phyloP scores from a whole-genome alignment of 2,113 vertebrate genomes.

The Ceyx melanurus region DNA sequence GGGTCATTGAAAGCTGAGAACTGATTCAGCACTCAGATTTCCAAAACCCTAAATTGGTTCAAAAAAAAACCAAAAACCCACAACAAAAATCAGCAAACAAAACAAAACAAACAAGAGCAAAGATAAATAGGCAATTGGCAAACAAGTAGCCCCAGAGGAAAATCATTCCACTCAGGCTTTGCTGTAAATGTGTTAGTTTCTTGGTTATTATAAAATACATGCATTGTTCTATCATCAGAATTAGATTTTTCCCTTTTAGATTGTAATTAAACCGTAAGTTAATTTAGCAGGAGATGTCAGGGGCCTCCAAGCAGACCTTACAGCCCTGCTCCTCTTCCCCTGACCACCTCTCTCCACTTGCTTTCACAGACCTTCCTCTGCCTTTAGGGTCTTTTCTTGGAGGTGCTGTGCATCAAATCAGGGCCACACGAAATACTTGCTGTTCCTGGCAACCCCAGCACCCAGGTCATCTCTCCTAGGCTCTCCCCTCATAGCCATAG shows the following conservation, averaged over 20 bases:
- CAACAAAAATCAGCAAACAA: background rate
- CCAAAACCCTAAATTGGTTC: background rate
- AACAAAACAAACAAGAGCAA: background rate
- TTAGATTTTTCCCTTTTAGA: background rate
- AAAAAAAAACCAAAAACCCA: background rate
- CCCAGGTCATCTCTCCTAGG: background rate
- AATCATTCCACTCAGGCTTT: background rate
- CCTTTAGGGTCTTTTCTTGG: background rate
- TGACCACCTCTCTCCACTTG: background rate
- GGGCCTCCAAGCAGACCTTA: background rate
- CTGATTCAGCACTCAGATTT: background rate
- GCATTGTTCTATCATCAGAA: conserved; percentile 4
- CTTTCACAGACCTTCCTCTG: background rate
- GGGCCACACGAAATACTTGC: fast-evolving
- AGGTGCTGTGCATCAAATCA: background rate
- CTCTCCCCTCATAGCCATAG: background rate
- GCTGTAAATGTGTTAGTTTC: background rate
- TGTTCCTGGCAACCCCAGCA: background rate
- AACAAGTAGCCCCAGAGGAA: conserved; percentile 14
- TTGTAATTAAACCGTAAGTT: conserved; percentile 25
- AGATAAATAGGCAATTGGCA: background rate
- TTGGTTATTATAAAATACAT: background rate
- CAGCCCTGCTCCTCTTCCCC: background rate
- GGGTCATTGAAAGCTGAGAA: background rate
- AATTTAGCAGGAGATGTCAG: background rate